A percentile compares a stretch with the other conserved stretches of the same genome.
These are phyloP conservation scores for Brachionus paranguensis DNA, from an alignment of 1,140 invertebrate genomes.

Conservation along the genomic window DNA sequence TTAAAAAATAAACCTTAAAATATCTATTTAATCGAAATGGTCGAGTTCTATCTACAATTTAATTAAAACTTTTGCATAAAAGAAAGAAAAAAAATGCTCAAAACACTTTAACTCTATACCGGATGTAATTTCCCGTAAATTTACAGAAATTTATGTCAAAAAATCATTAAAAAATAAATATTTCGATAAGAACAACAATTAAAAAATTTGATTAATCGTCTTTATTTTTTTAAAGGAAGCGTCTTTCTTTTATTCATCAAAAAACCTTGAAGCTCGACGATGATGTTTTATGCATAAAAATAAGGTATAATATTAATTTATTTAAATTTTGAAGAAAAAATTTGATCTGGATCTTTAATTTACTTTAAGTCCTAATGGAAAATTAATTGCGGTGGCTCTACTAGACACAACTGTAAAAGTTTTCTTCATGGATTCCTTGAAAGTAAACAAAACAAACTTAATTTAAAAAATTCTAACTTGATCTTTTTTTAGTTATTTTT, in stretches of 20 bases:
- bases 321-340: not conserved
- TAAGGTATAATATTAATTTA: slow-evolving; percentile 48
- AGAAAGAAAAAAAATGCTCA: no score
- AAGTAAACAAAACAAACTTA: slow-evolving; percentile 60
- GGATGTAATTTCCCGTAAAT: no score
- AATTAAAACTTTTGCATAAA: no score
- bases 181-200: no score
- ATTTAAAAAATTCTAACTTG: not conserved
- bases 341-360: not conserved
- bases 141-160: no score
- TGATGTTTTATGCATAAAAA: slow-evolving; percentile 70
- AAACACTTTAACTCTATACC: no score
- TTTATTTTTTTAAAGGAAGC: slow-evolving; percentile 56
- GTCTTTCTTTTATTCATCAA: slow-evolving; percentile 71
- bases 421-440: slow-evolving; percentile 86
- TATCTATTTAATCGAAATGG: no score
- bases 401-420: slow-evolving; percentile 90
- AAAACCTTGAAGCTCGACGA: slow-evolving; percentile 80
- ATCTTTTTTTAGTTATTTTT: slow-evolving; percentile 72
- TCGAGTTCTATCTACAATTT: no score
- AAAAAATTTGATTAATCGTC: not conserved
- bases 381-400: slow-evolving; percentile 79
- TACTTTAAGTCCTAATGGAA: slow-evolving; percentile 65
- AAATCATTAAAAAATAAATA: no score
- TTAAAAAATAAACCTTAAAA: no score